Evolutionary conservation across 2,888 invertebrate species (phyloP).

Genomic region (Philereme transversata): DNA sequence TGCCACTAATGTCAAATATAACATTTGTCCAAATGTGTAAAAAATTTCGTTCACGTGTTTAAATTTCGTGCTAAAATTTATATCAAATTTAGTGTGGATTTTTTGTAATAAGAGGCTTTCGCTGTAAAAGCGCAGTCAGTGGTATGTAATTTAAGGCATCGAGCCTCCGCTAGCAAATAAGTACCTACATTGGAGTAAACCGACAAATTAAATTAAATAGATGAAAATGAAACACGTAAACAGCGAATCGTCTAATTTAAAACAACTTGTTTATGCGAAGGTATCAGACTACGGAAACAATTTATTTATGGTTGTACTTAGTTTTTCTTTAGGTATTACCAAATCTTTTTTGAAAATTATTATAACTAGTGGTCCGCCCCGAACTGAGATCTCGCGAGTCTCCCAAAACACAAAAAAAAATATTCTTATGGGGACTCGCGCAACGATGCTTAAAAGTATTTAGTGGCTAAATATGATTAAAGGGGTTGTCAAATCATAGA

Average conservation of each 20-base stretch:
- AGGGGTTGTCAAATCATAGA: too few species aligned
- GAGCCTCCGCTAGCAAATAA: conserved; percentile 38
- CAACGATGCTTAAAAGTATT: too few species aligned
- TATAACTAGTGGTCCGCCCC: too few species aligned
- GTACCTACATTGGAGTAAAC: conserved; percentile 30
- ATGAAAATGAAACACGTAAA: conserved; percentile 35
- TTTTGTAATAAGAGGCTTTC: conserved; percentile 15
- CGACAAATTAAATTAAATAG: conserved; percentile 44
- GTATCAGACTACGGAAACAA: conserved; percentile 1
- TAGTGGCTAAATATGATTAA: too few species aligned
- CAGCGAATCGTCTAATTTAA: conserved; percentile 25
- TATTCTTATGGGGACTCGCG: too few species aligned
- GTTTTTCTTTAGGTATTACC: too few species aligned
- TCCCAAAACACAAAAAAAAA: too few species aligned
- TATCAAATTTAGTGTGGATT: conserved; percentile 5
- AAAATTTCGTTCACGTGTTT: not conserved
- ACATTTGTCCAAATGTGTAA: not conserved
- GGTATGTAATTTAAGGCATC: conserved; percentile 9
- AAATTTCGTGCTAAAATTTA: not conserved
- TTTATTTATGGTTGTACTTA: not conserved
- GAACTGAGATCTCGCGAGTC: too few species aligned
- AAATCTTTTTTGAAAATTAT: too few species aligned
- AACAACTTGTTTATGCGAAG: conserved; percentile 22
- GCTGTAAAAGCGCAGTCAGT: conserved; percentile 40
- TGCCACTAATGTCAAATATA: too few species aligned